Conservation (phyloP, 1,140 invertebrate species). For the Drosophila arizonae region DNA sequence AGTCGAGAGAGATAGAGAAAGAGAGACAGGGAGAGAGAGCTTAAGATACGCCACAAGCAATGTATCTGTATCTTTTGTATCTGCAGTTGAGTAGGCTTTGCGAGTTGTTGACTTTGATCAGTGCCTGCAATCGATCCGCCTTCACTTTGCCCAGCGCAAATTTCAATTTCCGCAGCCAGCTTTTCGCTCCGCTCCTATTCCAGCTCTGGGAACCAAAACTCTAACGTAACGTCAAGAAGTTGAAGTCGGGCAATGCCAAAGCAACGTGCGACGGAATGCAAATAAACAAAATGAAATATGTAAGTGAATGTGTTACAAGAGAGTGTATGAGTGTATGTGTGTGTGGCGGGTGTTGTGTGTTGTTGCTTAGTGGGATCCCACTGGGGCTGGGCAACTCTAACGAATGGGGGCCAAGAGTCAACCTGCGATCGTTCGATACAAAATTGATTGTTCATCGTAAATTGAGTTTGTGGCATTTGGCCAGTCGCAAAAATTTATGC, state of each 20-base stretch:
- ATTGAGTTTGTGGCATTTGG: conserved; percentile 61
- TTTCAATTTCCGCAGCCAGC: conserved; percentile 61
- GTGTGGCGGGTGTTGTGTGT: conserved; percentile 25
- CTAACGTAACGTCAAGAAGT: conserved; percentile 45
- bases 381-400: conserved; percentile 40
- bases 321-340: conserved; percentile 24
- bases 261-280: conserved; percentile 45
- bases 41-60: conserved; percentile 15
- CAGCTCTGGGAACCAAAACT: conserved; percentile 54
- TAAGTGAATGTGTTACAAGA: conserved; percentile 38
- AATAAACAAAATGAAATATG: conserved; percentile 71
- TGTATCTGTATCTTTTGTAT: conserved; percentile 31
- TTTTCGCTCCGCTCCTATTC: conserved; percentile 6
- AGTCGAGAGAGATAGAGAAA: conserved; percentile 6
- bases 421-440: conserved; percentile 62
- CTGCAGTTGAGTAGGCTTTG: conserved; percentile 26
- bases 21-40: not conserved
- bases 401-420: conserved; percentile 73
- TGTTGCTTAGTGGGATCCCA: conserved; percentile 32
- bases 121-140: conserved; percentile 65
- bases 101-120: conserved; percentile 58
- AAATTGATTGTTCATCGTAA: conserved; percentile 67
- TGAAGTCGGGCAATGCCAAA: conserved; percentile 23
- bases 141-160: conserved; percentile 54
- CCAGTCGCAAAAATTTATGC: conserved; percentile 45